Base-by-base conservation (phyloP, 2,113 vertebrate species). In the Panurus biarmicus region DNA sequence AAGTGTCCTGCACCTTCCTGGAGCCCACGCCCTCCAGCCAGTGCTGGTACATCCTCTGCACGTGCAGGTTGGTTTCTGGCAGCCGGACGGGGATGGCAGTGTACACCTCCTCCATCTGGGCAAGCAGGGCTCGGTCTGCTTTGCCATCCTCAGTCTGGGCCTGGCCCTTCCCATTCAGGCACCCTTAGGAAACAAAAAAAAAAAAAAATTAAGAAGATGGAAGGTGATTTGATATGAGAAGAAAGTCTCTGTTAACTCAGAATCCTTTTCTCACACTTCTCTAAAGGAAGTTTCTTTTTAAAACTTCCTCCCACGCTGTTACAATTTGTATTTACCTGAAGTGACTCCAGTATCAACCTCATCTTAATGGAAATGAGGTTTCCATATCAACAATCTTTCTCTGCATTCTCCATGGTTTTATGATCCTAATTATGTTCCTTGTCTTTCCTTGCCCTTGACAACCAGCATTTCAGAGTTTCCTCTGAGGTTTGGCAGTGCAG, bases 11-110 rank as follows among this genome's bases (percentile, higher is more conserved):
- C 19, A 93, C 98, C 54, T 96, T 97, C 14, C 65, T 93, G 2
- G 99, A 98, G 94, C 98, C 98, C 21, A 97, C 93, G 25, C 99
- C 99, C 26, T 98, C 97, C 79, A 99, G 98, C 99, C 99, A 99
- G 93, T 98, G 98, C 92, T 97, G 98, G 96, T 99, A 99, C 60
- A 99, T 97, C 86, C 96, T 98, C 60, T 98, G 98, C 31, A 99
- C 94, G 0, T 94, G 92, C 6, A 96, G 23, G 53, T 98, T 99
- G 87, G 93, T 73, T 69, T 99, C 99, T 0, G 99, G 99, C 22
- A 98, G 97, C 47, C 93, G 97, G 36, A 99, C 97, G 0, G 99
- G 98, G 54, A 99, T 93, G 14, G 97, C 97, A 24, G 98, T 93
- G 70, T 99, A 99, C 58, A 98, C 96, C 38, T 98, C 98, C 61